Conservation (phyloP, 2,797 vertebrate species). For the Falco rusticolus region DNA sequence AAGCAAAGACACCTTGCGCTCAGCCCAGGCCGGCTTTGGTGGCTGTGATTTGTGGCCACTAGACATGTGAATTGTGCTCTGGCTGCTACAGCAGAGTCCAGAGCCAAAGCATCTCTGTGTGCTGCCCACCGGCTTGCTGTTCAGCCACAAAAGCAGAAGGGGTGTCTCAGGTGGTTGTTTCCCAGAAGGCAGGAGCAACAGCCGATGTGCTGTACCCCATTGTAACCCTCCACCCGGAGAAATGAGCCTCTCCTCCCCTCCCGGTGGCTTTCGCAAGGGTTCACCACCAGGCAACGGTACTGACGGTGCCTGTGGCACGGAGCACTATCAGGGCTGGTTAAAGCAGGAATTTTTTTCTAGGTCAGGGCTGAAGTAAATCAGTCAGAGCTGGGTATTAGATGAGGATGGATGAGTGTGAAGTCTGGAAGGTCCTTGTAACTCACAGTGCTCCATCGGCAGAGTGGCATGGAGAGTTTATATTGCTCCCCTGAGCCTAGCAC, state of each 20-base stretch:
- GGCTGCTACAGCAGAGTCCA: background rate
- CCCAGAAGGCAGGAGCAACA: background rate
- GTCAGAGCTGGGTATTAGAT: background rate
- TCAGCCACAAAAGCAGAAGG: background rate
- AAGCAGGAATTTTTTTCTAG: background rate
- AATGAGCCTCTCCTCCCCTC: background rate
- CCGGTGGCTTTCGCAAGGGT: background rate
- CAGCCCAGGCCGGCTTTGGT: background rate
- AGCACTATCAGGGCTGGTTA: background rate
- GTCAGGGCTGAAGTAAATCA: background rate
- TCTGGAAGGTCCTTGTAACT: background rate
- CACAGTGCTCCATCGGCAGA: rapidly evolving
- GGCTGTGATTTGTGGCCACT: background rate
- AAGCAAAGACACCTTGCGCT: background rate
- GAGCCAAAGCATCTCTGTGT: background rate
- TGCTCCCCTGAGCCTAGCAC: background rate
- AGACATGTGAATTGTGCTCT: background rate
- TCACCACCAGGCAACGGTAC: background rate
- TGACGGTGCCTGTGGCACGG: background rate
- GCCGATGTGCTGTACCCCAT: rapidly evolving
- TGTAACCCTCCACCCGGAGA: background rate
- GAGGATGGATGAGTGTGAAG: background rate
- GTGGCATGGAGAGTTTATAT: background rate
- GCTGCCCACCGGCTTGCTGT: background rate
- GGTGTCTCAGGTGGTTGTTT: background rate